A percentile compares a stretch with the other conserved stretches of the same genome.
Conservation (phyloP, 2,888 invertebrate species). For the Meloe dianella region DNA sequence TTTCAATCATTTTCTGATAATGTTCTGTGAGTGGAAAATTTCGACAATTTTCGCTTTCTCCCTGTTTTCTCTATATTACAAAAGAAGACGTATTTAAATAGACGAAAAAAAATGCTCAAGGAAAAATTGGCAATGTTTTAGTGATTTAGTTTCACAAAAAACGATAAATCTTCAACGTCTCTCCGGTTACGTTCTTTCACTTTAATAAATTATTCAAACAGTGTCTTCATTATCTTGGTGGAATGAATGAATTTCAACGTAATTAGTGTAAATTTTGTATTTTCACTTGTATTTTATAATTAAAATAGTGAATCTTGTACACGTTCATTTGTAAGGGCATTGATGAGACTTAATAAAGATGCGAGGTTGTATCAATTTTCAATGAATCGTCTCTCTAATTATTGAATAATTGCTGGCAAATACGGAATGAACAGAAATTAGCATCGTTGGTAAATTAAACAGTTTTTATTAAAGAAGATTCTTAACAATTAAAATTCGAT, state of each 20-base stretch:
- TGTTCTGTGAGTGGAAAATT: background rate
- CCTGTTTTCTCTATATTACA: background rate
- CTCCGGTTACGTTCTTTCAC: background rate
- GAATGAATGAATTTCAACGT: background rate
- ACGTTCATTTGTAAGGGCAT: too few species aligned
- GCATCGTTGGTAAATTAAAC: slow-evolving; percentile 3
- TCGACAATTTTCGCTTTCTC: background rate
- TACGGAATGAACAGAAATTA: too few species aligned
- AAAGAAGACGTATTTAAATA: background rate
- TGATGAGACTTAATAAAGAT: too few species aligned
- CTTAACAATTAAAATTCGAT: slow-evolving; percentile 1
- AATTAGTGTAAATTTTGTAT: background rate
- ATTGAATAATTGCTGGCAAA: too few species aligned
- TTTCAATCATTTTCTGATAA: background rate
- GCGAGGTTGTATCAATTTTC: too few species aligned
- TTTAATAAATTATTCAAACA: background rate
- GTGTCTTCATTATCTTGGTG: background rate
- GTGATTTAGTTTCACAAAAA: background rate
- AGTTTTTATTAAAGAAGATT: slow-evolving; percentile 3
- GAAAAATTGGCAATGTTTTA: background rate
- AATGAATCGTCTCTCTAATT: too few species aligned
- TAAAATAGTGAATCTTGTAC: background rate
- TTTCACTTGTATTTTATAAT: background rate
- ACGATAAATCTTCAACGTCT: background rate
- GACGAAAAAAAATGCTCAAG: background rate